A percentile compares a stretch with the other conserved stretches of the same genome.
Conservation (phyloP, 2,797 vertebrate species). For the Leuciscus waleckii region DNA sequence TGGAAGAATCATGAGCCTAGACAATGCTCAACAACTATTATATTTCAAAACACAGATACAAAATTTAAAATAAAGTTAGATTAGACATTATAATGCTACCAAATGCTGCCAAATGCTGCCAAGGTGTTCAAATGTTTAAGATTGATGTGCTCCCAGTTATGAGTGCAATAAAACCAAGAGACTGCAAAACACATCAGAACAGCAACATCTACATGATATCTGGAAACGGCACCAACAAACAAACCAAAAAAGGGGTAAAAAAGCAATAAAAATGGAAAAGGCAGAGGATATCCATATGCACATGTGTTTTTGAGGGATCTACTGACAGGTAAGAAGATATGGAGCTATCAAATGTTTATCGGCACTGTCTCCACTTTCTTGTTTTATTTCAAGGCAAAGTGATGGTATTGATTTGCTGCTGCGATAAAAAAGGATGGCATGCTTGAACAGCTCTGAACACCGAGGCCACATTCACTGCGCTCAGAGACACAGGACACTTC, state of each 20-base stretch:
- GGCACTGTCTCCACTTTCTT: conserved; percentile 44
- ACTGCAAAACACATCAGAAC: conserved; percentile 27
- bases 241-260: neutral
- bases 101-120: neutral
- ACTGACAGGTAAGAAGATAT: conserved; percentile 20
- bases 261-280: conserved; percentile 6
- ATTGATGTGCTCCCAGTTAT: conserved; percentile 4
- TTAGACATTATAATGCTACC: neutral
- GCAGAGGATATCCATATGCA: neutral
- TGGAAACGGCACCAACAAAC: neutral
- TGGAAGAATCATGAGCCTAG: conserved; percentile 6
- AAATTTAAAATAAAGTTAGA: neutral
- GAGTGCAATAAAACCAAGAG: conserved; percentile 2
- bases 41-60: conserved; percentile 14
- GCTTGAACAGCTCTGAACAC: conserved; percentile 51
- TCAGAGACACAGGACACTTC: conserved; percentile 47
- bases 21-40: conserved; percentile 9
- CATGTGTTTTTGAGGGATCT: conserved; percentile 1
- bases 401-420: conserved; percentile 34
- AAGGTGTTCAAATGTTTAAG: neutral
- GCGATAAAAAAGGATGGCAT: conserved; percentile 28
- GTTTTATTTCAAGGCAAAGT: conserved; percentile 51
- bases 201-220: neutral
- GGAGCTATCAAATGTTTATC: conserved; percentile 39
- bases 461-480: conserved; percentile 12